phyloP scores from a whole-genome alignment of 30 jellyfish, hydroid and myxozoan species.

The Aurelia sp. region DNA sequence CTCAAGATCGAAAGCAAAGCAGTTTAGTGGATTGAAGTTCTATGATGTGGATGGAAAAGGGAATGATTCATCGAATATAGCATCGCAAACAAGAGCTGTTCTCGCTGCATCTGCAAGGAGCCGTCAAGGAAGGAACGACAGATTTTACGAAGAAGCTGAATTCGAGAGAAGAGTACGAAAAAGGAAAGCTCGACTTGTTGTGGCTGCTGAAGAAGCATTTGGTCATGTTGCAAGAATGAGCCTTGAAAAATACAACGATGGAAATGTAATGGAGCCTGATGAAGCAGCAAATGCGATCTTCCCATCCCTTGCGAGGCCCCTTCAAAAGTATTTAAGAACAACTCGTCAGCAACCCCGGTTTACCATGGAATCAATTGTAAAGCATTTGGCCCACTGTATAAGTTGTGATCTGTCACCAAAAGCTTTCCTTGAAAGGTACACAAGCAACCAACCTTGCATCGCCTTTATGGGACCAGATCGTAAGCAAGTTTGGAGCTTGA shows the following conservation, averaged over 20 bases:
- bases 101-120: slow-evolving; percentile 97
- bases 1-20: slow-evolving; percentile 87
- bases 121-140: slow-evolving; percentile 96
- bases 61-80: slow-evolving; percentile 64
- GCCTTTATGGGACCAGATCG: slow-evolving; percentile 78
- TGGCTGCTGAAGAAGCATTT: slow-evolving; percentile 98
- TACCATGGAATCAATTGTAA: slow-evolving; percentile 90
- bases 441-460: slow-evolving; percentile 84
- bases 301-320: slow-evolving; percentile 97
- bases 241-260: slow-evolving; percentile 83
- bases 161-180: slow-evolving; percentile 91
- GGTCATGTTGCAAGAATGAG: slow-evolving; percentile 92
- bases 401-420: slow-evolving; percentile 90
- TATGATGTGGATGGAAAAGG: slow-evolving; percentile 96
- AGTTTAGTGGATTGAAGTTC: slow-evolving; percentile 78
- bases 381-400: slow-evolving; percentile 96
- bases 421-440: slow-evolving; percentile 94
- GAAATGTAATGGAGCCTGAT: slow-evolving; percentile 92
- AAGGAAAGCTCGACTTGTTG: slow-evolving; percentile 90
- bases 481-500: slow-evolving; percentile 86
- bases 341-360: slow-evolving; percentile 97
- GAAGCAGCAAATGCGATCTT: slow-evolving; percentile 99
- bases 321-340: slow-evolving; percentile 94
- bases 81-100: slow-evolving; percentile 92
- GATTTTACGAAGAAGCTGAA: slow-evolving; percentile 97